Conservation (phyloP, 2,797 vertebrate genomes). For the Masticophis lateralis region DNA sequence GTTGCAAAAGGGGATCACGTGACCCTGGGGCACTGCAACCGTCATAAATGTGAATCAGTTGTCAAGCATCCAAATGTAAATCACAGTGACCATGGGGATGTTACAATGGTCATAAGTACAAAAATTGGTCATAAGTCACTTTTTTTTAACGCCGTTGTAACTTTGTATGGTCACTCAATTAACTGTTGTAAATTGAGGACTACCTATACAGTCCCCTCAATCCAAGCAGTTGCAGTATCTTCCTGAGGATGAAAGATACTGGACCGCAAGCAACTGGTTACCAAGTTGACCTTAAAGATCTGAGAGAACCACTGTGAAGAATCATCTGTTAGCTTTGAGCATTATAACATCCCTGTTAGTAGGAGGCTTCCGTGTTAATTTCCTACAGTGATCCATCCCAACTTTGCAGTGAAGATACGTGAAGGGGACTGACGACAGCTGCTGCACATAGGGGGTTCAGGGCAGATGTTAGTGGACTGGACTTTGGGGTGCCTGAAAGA, state of each 20-base stretch:
- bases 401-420: too few relatives aligned
- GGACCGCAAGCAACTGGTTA: background rate
- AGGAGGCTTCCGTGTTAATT: background rate
- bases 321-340: background rate
- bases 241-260: background rate
- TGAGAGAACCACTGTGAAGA: too few relatives aligned
- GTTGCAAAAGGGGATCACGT: background rate
- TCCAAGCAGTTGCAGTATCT: background rate
- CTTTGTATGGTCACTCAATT: background rate
- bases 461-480: background rate
- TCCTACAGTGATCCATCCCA: too few relatives aligned
- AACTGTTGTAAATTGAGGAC: background rate
- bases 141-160: background rate
- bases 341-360: background rate
- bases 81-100: background rate
- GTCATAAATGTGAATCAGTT: background rate
- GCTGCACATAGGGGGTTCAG: too few relatives aligned
- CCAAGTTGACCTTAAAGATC: background rate
- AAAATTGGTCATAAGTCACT: too few relatives aligned
- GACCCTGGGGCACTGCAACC: too few relatives aligned
- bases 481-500: background rate
- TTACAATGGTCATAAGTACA: background rate
- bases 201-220: background rate
- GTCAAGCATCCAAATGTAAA: background rate
- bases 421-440: background rate